Base-by-base conservation (phyloP, 1,140 invertebrate species). In the Tetraneura akinire region DNA sequence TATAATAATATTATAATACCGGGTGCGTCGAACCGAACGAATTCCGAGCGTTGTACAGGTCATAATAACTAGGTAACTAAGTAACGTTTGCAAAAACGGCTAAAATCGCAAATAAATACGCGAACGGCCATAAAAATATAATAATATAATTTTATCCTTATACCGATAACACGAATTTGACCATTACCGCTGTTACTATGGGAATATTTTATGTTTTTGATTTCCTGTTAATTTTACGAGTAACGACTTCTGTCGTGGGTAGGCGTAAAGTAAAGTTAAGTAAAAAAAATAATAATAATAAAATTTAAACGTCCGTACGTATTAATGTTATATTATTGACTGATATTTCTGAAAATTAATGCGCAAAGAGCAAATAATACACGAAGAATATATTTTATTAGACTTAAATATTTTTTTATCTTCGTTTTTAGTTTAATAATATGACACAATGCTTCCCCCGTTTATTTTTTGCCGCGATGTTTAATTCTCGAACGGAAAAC, bases 71-170 rank as follows among this genome's bases (percentile, higher is more conserved):
- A n/a, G n/a, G n/a, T n/a, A 64, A 64, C 18, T 64, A 64, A 64
- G 37, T 64, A 64, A 64, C 21, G 23, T 37, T 32, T 26, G 66
- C 66, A 21, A 37, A 8, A 68, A 47, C n/a, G 66, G 37, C 21
- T 47, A 68, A 68, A 68, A 68, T 45, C 64, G 23, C 42, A 68
- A 11, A n/a, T 21, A 68, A n/a, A 32, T n/a, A n/a, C n/a, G n/a
- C n/a, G n/a, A n/a, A n/a, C n/a, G n/a, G n/a, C n/a, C n/a, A n/a
- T n/a, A n/a, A n/a, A n/a, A n/a, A n/a, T n/a, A n/a, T n/a, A n/a
- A n/a, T n/a, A n/a, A n/a, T n/a, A n/a, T n/a, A n/a, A n/a, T 21
- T 64, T 21, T 64, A 18, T 42, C 4, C 32, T n/a, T n/a, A 6
- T 37, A 37, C n/a, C 18, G 18, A 64, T 42, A 42, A 37, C n/a